Conservation (phyloP, 1,140 invertebrate species). For the Tribolium castaneum region DNA sequence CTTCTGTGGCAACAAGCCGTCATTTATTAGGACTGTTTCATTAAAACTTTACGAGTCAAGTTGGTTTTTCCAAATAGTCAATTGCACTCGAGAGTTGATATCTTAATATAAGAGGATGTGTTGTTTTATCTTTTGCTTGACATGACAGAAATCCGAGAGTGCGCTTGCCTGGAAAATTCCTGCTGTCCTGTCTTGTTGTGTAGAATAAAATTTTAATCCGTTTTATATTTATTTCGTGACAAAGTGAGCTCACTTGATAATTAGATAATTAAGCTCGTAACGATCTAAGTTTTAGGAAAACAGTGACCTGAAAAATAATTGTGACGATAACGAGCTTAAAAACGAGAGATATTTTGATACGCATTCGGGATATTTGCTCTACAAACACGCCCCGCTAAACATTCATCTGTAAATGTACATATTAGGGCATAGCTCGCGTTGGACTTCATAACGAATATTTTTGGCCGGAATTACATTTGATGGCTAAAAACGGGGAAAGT, state of each 20-base stretch:
- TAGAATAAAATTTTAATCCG: slow-evolving; percentile 28
- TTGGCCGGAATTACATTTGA: neutral
- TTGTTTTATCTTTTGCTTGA: slow-evolving; percentile 11
- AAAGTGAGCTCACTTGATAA: neutral
- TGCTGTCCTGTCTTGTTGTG: neutral
- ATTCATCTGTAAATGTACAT: neutral
- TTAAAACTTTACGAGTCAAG: slow-evolving; percentile 1
- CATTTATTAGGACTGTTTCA: slow-evolving; percentile 20
- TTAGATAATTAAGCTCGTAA: slow-evolving; percentile 13
- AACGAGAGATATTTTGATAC: neutral
- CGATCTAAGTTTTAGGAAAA: slow-evolving; percentile 6
- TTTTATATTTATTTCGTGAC: neutral
- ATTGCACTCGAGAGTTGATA: neutral
- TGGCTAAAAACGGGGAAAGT: neutral
- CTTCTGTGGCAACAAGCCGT: slow-evolving; percentile 16
- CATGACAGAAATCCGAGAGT: slow-evolving; percentile 1
- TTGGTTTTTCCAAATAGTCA: neutral
- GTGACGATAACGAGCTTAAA: neutral
- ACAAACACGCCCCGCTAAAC: slow-evolving; percentile 1
- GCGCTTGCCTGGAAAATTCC: slow-evolving; percentile 1
- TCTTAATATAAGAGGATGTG: neutral
- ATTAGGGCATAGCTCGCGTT: neutral
- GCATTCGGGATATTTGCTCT: slow-evolving; percentile 8
- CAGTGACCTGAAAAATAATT: neutral
- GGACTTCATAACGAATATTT: neutral